Percentiles rank a stretch among this genome's conserved stretches.
These are phyloP conservation scores for Chloromyia formosa DNA, from an alignment of 2,888 invertebrate genomes.

Conservation along the genomic window DNA sequence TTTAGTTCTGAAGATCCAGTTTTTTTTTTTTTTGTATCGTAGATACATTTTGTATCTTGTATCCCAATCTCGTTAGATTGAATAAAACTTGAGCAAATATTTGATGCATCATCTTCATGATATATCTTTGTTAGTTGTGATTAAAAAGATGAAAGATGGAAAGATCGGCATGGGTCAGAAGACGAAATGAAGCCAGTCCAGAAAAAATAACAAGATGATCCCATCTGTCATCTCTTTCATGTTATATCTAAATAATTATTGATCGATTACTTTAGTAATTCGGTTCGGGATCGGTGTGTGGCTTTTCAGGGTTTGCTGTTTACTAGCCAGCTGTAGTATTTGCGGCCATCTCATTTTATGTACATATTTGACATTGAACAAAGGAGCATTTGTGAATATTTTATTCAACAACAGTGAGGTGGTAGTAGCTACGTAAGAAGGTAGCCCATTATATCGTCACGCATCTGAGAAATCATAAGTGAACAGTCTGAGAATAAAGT, in stretches of 20 bases:
- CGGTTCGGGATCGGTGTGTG: not conserved
- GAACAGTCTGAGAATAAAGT: too few species aligned
- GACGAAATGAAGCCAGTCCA: not conserved
- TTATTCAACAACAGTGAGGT: too few species aligned
- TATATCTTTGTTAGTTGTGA: slow-evolving; percentile 33
- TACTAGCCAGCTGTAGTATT: not conserved
- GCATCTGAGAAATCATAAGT: too few species aligned
- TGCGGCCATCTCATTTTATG: slow-evolving; percentile 6
- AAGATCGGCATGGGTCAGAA: slow-evolving; percentile 33
- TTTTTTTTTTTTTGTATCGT: not conserved
- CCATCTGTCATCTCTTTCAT: slow-evolving; percentile 41
- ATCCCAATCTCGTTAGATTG: not conserved
- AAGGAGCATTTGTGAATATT: too few species aligned
- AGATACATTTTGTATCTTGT: not conserved
- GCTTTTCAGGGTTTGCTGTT: not conserved
- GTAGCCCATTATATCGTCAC: too few species aligned
- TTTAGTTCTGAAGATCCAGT: not conserved
- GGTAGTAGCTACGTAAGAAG: too few species aligned
- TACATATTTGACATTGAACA: too few species aligned
- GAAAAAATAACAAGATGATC: slow-evolving; percentile 33
- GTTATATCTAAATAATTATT: slow-evolving; percentile 44
- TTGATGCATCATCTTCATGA: slow-evolving; percentile 39
- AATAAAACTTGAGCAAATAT: slow-evolving; percentile 42
- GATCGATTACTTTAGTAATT: slow-evolving; percentile 18
- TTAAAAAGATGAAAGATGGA: slow-evolving; percentile 30